These are phyloP conservation scores for Drosophila sucinea DNA, from an alignment of 1,140 invertebrate species.

Conservation along the genomic window DNA sequence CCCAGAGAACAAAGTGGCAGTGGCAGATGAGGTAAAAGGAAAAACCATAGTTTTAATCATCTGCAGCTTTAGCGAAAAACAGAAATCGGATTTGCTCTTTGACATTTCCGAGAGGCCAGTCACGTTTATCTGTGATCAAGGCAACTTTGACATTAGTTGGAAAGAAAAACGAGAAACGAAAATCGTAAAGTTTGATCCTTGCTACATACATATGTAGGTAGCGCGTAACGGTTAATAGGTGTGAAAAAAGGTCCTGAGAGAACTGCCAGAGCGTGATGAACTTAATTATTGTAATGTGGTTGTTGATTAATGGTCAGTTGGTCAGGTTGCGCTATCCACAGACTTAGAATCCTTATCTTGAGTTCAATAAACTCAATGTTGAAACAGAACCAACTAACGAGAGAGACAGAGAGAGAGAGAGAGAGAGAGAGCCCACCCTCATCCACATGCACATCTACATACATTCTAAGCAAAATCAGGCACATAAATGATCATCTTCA, in stretches of 20 bases:
- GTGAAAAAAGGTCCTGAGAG: too few relatives aligned
- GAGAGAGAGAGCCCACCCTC: slow-evolving; percentile 15
- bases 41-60: slow-evolving; percentile 1
- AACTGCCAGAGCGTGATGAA: neutral
- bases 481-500: slow-evolving; percentile 33
- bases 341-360: neutral
- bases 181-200: too few relatives aligned
- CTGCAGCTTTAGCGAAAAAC: neutral
- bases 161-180: too few relatives aligned
- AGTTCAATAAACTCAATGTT: slow-evolving; percentile 8
- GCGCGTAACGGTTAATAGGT: too few relatives aligned
- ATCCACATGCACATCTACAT: neutral
- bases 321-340: too few relatives aligned
- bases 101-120: neutral
- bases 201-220: too few relatives aligned
- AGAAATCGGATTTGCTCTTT: neutral
- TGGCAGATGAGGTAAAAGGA: neutral
- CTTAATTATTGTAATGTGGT: too few relatives aligned
- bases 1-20: neutral
- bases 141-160: neutral
- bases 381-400: neutral
- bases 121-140: neutral
- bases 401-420: slow-evolving; percentile 8
- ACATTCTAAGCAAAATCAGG: slow-evolving; percentile 24
- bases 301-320: too few relatives aligned